Conservation (phyloP, 2,797 vertebrate genomes). For the Squalus acanthias region DNA sequence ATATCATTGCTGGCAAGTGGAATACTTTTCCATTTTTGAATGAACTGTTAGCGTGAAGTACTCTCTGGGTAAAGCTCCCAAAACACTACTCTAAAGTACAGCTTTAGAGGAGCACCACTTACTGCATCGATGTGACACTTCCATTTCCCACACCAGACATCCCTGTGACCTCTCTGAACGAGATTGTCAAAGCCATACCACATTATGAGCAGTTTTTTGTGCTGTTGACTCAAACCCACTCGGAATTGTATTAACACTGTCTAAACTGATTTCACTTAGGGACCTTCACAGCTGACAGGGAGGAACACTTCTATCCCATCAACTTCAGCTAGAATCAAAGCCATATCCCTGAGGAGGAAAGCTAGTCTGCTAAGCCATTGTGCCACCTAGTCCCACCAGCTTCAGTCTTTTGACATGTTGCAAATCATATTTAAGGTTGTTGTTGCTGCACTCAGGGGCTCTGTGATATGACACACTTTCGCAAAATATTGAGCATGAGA, state of each 20-base stretch:
- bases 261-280: background rate
- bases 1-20: background rate
- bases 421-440: background rate
- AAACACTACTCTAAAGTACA: background rate
- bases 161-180: background rate
- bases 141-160: constrained; percentile 3
- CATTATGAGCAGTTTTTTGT: background rate
- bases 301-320: background rate
- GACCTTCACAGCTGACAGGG: background rate
- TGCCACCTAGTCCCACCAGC: background rate
- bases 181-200: background rate
- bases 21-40: background rate
- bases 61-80: background rate
- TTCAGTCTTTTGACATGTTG: background rate
- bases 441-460: too few species aligned
- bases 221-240: background rate
- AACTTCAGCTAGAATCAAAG: background rate
- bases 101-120: background rate
- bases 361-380: background rate
- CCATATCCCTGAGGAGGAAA: background rate
- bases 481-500: background rate
- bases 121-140: constrained; percentile 10
- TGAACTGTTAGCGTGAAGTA: background rate
- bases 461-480: background rate
- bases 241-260: background rate